Evolutionary conservation across 35 echinoderm and acorn worm genomes (phyloP), one percentile per base, ranked within the genome.

Genomic region (Patiria miniata): DNA sequence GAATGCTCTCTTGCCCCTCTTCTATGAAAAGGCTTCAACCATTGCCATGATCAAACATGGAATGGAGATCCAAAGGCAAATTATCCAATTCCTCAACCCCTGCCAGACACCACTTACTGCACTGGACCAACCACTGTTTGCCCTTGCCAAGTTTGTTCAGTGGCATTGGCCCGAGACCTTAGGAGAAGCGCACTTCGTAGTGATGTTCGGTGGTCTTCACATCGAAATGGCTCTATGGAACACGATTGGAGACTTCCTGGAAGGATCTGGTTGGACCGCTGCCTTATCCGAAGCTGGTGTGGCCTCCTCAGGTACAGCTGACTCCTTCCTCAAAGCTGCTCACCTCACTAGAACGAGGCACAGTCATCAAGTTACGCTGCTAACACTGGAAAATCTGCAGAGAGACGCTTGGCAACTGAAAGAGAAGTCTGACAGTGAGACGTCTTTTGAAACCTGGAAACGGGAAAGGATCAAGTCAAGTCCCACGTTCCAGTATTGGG

Each of bases 91-190:
- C 77, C 60, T 61, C 39, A 90, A 90, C 85, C 81, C 88, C 40
- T 69, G 83, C 40, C 83, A 91, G 65, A 80, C 57, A n/a, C 90
- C 90, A n/a, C 76, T 92, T 32, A 92, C 58, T 81, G 77, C 89
- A 77, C 56, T 85, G 68, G 89, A 91, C 47, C 88, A 90, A 42
- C 84, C 58, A 37, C 39, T 86, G 18, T 88, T 83, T 57, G 83
- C 89, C 68, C 30, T 87, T 7, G 83, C 89, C 28, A 90, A 90
- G n/a, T 86, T 15, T 77, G 52, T 90, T 17, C 88, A 90, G 52
- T 90, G 82, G 88, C 61, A 50, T 86, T 90, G 81, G 88, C 88
- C 88, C 8, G 89, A 91, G 3, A 80, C 51, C 6, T 79, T 51
- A 54, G 83, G 89, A 77, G 89, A 86, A 36, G 23, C 9, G 37